These are phyloP conservation scores for Amorpha juglandis DNA, from an alignment of 2,888 invertebrate species.

Conservation along the genomic window DNA sequence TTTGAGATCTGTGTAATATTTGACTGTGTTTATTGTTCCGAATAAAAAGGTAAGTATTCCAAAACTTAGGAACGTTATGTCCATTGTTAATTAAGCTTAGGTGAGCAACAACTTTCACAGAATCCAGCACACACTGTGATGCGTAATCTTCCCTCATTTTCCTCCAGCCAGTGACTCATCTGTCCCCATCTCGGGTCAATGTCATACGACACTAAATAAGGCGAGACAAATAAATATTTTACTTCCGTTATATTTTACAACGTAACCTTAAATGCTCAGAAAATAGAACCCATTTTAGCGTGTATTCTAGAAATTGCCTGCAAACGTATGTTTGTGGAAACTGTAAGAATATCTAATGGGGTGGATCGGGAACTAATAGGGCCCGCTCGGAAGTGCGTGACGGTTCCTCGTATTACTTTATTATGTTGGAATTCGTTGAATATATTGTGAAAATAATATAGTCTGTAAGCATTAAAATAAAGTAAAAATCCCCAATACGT, in stretches of 20 bases:
- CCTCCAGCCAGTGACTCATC: slow-evolving; percentile 47
- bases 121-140: slow-evolving; percentile 26
- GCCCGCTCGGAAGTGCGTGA: slow-evolving; percentile 35
- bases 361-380: slow-evolving; percentile 51
- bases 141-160: slow-evolving; percentile 39
- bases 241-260: not conserved
- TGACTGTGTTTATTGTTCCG: too few relatives aligned
- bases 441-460: not conserved
- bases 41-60: not conserved
- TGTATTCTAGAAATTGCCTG: not conserved
- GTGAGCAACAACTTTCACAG: slow-evolving; percentile 10
- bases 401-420: slow-evolving; percentile 48
- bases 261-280: not conserved
- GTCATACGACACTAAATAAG: slow-evolving; percentile 48
- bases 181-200: slow-evolving; percentile 57
- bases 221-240: slow-evolving; percentile 29
- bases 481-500: not conserved
- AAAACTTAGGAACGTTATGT: not conserved
- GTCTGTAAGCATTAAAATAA: not conserved
- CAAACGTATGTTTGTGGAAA: slow-evolving; percentile 36
- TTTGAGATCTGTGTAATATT: too few relatives aligned
- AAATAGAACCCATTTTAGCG: slow-evolving; percentile 24
- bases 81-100: slow-evolving; percentile 18
- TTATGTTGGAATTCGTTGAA: slow-evolving; percentile 41
- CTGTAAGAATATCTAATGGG: slow-evolving; percentile 56